Percentiles rank a stretch among this genome's conserved stretches.
Evolutionary conservation across 2,888 invertebrate genomes (phyloP).

Genomic region (Coleophora deauratella): DNA sequence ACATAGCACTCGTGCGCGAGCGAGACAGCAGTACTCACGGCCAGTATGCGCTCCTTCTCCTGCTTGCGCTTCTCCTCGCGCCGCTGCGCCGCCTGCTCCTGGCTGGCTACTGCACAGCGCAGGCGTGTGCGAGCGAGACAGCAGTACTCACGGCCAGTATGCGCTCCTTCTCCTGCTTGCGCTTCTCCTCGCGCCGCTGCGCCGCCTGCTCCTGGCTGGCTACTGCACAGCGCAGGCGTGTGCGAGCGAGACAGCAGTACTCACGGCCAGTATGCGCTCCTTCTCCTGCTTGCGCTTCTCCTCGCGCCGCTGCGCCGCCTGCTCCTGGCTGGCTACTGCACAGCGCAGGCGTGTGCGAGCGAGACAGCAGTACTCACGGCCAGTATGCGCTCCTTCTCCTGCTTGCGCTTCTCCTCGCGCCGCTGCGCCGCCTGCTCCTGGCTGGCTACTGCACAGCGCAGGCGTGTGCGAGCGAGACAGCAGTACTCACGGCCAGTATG

Average conservation of each 20-base stretch:
- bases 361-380: conserved; percentile 56
- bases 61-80: conserved; percentile 94
- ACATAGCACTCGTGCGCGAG: too few species aligned
- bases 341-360: not conserved
- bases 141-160: conserved; percentile 82
- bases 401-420: conserved; percentile 93
- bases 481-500: conserved; percentile 79
- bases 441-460: not conserved
- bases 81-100: conserved; percentile 95
- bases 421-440: conserved; percentile 91
- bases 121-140: too few species aligned
- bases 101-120: too few species aligned
- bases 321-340: conserved; percentile 94
- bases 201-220: conserved; percentile 98
- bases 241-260: conserved; percentile 11
- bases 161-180: conserved; percentile 94
- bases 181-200: conserved; percentile 91
- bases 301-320: conserved; percentile 93
- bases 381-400: conserved; percentile 95
- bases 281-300: conserved; percentile 95
- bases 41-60: conserved; percentile 95
- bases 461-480: not conserved
- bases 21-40: too few species aligned
- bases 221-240: too few species aligned
- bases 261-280: conserved; percentile 87